Percentiles rank a stretch among this genome's conserved stretches.
Evolutionary conservation across 2,797 vertebrate genomes (phyloP).

Genomic region (Karalla daura): DNA sequence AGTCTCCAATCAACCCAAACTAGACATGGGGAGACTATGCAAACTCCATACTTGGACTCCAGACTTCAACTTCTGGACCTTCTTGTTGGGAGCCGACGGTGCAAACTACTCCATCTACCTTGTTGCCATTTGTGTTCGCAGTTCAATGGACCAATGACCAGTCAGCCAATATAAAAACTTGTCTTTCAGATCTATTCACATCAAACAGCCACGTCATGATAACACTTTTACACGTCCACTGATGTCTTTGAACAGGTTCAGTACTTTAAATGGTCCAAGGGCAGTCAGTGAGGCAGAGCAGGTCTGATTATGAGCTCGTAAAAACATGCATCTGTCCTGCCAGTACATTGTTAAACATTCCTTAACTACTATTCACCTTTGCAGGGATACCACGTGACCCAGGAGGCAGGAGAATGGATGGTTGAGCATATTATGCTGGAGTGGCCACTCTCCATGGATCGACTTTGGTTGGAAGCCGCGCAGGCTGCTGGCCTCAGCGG

Average conservation of each 20-base stretch:
- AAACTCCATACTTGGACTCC: too few species aligned
- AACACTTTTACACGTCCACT: conserved; percentile 10
- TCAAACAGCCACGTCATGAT: neutral
- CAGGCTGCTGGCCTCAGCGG: conserved; percentile 78
- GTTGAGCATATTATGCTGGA: conserved; percentile 76
- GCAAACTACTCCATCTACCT: too few species aligned
- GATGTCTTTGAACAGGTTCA: neutral
- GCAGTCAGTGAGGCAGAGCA: neutral
- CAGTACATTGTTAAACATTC: conserved; percentile 66
- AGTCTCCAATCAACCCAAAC: neutral
- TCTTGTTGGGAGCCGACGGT: too few species aligned
- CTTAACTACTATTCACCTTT: conserved; percentile 57
- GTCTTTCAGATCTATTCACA: neutral
- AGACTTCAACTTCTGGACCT: too few species aligned
- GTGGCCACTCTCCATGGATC: conserved; percentile 74
- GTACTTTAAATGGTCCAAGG: neutral
- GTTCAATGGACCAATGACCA: too few species aligned
- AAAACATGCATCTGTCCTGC: conserved; percentile 49
- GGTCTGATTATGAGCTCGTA: conserved; percentile 23
- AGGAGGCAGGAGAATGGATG: conserved; percentile 73
- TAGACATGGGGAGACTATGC: too few species aligned
- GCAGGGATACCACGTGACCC: conserved; percentile 53
- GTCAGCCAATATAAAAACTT: neutral
- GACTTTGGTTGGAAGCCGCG: conserved; percentile 73
- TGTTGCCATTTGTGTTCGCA: too few species aligned